These are phyloP conservation scores for Frieseomelitta varia DNA, from an alignment of 1,140 invertebrate species.

Conservation along the genomic window DNA sequence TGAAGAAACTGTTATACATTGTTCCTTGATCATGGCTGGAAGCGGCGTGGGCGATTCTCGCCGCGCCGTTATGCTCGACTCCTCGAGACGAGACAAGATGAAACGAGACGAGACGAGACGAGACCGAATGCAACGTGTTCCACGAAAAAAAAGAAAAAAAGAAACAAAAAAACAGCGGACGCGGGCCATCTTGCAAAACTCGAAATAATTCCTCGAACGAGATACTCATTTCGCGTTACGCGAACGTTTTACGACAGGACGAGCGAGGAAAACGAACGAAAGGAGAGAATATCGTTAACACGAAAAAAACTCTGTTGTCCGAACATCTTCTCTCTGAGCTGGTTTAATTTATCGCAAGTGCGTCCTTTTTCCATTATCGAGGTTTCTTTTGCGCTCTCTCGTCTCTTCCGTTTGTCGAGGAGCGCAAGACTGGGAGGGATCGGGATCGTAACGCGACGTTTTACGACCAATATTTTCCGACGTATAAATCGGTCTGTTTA, in stretches of 20 bases:
- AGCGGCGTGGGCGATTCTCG: slow-evolving; percentile 72
- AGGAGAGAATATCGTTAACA: slow-evolving; percentile 26
- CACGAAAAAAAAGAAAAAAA: not conserved
- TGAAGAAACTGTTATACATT: slow-evolving; percentile 80
- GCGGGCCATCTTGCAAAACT: slow-evolving; percentile 40
- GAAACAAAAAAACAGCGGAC: not conserved
- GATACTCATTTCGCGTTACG: slow-evolving; percentile 7
- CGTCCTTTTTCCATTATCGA: not conserved
- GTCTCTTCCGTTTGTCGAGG: not conserved
- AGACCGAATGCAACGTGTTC: not conserved
- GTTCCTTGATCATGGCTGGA: slow-evolving; percentile 73
- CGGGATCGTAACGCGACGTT: slow-evolving; percentile 46
- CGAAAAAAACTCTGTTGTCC: slow-evolving; percentile 33
- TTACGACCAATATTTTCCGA: slow-evolving; percentile 58
- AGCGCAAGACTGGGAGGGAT: not conserved
- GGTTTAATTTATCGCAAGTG: slow-evolving; percentile 43
- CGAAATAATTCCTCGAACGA: not conserved
- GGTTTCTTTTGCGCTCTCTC: not conserved
- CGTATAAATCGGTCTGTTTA: slow-evolving; percentile 50
- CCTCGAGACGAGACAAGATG: not conserved
- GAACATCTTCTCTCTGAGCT: slow-evolving; percentile 1
- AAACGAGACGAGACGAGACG: not conserved
- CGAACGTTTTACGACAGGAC: slow-evolving; percentile 30
- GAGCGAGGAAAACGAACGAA: not conserved
- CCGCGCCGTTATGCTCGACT: slow-evolving; percentile 65